Evolutionary conservation across 2,113 vertebrate species (phyloP), one percentile per base, ranked within the genome.

Genomic region (human (Homo sapiens)): DNA sequence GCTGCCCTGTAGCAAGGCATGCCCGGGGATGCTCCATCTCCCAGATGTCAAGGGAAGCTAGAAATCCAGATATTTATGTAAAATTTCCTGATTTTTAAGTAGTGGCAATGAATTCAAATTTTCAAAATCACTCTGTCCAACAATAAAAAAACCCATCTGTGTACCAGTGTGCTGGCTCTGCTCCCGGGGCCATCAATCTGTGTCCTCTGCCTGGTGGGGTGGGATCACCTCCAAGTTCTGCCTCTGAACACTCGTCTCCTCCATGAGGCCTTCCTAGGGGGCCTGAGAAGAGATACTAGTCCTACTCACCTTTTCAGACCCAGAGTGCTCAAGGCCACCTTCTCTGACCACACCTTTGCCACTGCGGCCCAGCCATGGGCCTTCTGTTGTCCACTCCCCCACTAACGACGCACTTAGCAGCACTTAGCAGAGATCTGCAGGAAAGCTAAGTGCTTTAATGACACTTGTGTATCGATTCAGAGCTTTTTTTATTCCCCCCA

Each of bases 381-480:
- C 90, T 45, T 70, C 70, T 45, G 81, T 1, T 16, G 38, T n/a
- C 64, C 10, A 5, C 27, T 10, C 45, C 20, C 14, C 38, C 8
- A 17, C 5, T 16, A 2, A n/a, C 3, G 10, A 68, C 50, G 89
- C 90, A 93, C 93, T 94, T 92, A 95, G 93, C 92, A 78, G 96
- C 96, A 97, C 95, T 98, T 82, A 96, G 91, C 61, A 2, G 88
- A 50, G 40, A 86, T 48, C 81, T 8, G 14, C 1, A 38, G 76
- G 72, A 81, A 45, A 91, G 96, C 83, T 80, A 84, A 97, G 96
- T 90, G 94, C 94, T 57, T 76, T 95, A 78, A 88, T 40, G 92
- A 94, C 40, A 72, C 72, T 14, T 4, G 4, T 13, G 11, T 43
- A 98, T 95, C 4, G 89, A 97, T 73, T 78, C 0, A 14, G 76